Percentiles rank a stretch among this genome's conserved stretches.
Evolutionary conservation across 2,113 vertebrate genomes (phyloP).

Genomic region (Vulpes lagopus): DNA sequence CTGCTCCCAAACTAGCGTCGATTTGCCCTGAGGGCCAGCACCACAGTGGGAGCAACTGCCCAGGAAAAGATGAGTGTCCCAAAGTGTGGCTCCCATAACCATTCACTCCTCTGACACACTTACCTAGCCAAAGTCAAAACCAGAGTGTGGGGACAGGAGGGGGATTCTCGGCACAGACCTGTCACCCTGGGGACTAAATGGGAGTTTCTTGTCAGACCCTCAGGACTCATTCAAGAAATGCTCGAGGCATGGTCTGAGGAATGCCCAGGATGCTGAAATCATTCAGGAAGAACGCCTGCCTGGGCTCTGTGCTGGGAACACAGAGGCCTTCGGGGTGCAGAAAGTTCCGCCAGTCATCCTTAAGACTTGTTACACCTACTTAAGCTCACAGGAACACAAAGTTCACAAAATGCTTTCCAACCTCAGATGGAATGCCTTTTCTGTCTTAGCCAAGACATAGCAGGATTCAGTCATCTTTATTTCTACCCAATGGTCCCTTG

Average conservation of each 20-base stretch:
- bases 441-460: slow-evolving; percentile 63
- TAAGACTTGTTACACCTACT: slow-evolving; percentile 71
- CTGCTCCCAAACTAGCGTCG: not conserved
- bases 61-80: not conserved
- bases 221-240: not conserved
- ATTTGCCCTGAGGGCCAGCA: not conserved
- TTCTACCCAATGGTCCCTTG: slow-evolving; percentile 57
- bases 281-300: slow-evolving; percentile 30
- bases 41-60: fast-evolving
- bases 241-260: not conserved
- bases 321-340: not conserved
- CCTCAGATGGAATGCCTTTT: slow-evolving; percentile 9
- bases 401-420: slow-evolving; percentile 70
- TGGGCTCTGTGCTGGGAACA: not conserved
- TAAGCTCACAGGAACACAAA: slow-evolving; percentile 67
- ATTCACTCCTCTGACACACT: not conserved
- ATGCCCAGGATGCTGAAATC: not conserved
- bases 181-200: not conserved
- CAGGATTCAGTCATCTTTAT: slow-evolving; percentile 73
- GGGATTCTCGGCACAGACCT: not conserved
- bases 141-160: not conserved
- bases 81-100: not conserved
- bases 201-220: slow-evolving; percentile 53
- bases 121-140: not conserved
- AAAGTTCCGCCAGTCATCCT: slow-evolving; percentile 56